Base-by-base conservation (phyloP, 64 coral and sea anemone genomes). In the Montipora sp. region DNA sequence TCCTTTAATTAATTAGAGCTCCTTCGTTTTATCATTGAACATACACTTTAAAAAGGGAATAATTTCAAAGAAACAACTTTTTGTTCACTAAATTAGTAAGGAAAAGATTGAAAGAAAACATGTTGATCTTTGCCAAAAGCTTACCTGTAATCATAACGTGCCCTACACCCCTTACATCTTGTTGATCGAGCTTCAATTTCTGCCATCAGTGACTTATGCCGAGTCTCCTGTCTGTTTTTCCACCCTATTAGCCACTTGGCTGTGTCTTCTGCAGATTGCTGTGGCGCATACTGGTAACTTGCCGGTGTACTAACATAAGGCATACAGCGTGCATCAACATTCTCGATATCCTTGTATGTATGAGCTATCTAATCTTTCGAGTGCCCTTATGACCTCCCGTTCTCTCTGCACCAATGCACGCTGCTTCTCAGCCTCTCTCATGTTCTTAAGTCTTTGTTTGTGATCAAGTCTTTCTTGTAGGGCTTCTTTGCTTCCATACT, bases 201-300 rank as follows among this genome's bases (percentile, higher is more conserved):
- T 19, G 95, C 98, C 66, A 96, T 75, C 8, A 99, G 20, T 21
- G 93, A 18, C 75, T 99, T 99, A 21, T 96, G 77, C 20, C 98
- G 80, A n/a, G 94, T 96, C 48, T 99, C 94, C 61, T 99, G 98
- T 20, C 98, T 89, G 75, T 96, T 95, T 74, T 99, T 99, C 91
- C 98, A 99, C 11, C 94, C 94, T 74, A 99, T 99, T 10, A 99
- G 60, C 98, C 98, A 99, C 73, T 99, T 96, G 3, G 98, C 98
- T 0, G 98, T 94, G 87, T 99, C 98, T 15, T 99, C 98, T 0
- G 98, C 90, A 7, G 88, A 93, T 76, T 99, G 98, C n/a, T 99
- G 98, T 36, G 94, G 94, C n/a, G 89, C 88, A 87, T 96, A 92
- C 22, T 93, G 94, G 44, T 96, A 95, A 47, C 94, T 91, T 8